phyloP scores from a whole-genome alignment of 2,888 invertebrate genomes.

The Troides helena region DNA sequence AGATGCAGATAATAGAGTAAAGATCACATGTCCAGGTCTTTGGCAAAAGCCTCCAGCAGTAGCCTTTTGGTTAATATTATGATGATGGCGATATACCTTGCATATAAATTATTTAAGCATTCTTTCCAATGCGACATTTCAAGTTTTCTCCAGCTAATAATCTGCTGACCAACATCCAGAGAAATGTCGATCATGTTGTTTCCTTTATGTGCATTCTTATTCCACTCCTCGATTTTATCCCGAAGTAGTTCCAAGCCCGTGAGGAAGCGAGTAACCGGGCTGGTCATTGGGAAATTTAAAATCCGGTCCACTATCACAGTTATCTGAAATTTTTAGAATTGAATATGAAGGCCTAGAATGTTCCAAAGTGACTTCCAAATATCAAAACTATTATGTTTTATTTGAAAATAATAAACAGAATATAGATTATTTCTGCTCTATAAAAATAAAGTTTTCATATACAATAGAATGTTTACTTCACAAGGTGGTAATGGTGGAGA shows the following conservation, averaged over 20 bases:
- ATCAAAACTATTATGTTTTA: no score
- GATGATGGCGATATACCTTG: slow-evolving; percentile 64
- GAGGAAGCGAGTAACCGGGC: slow-evolving; percentile 92
- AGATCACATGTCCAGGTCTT: no score
- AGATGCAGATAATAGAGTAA: no score
- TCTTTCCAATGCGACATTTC: slow-evolving; percentile 94
- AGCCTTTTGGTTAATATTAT: no score
- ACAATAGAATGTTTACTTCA: no score
- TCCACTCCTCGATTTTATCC: slow-evolving; percentile 93
- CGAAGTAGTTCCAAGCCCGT: slow-evolving; percentile 94
- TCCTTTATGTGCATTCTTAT: slow-evolving; percentile 91
- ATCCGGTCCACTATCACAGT: slow-evolving; percentile 83
- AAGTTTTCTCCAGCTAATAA: slow-evolving; percentile 94
- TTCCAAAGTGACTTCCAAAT: no score
- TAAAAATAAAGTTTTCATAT: no score
- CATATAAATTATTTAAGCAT: slow-evolving; percentile 85
- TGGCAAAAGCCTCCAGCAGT: no score
- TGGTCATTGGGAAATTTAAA: slow-evolving; percentile 85
- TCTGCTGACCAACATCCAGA: slow-evolving; percentile 87
- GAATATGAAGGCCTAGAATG: no score
- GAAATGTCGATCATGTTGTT: slow-evolving; percentile 89
- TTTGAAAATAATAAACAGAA: no score
- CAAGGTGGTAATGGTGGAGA: no score
- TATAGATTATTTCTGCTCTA: no score
- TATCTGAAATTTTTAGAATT: slow-evolving; percentile 71